Evolutionary conservation across 2,888 invertebrate genomes (phyloP).

Genomic region (Orthonychiurus folsomi): DNA sequence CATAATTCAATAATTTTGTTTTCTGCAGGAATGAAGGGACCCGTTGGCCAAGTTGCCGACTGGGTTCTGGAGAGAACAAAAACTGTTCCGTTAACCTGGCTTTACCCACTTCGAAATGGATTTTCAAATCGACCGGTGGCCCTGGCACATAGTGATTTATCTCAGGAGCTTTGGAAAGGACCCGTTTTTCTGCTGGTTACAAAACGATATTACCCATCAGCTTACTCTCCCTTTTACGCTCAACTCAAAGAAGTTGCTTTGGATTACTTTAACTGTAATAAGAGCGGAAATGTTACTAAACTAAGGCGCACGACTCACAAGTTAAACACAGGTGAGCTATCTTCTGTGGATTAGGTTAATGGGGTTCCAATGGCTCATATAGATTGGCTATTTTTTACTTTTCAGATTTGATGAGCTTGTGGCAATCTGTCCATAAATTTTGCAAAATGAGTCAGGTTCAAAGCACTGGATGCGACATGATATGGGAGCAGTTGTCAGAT

Average conservation of each 20-base stretch:
- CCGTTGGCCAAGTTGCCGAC: conserved; percentile 36
- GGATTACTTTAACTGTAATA: conserved; percentile 39
- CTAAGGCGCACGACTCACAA: conserved; percentile 34
- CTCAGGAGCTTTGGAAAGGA: conserved; percentile 29
- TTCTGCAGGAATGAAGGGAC: conserved; percentile 27
- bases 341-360: not conserved
- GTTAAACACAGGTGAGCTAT: conserved; percentile 35
- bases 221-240: conserved; percentile 37
- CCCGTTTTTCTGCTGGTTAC: conserved; percentile 35
- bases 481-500: conserved; percentile 24
- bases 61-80: conserved; percentile 38
- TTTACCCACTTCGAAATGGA: conserved; percentile 37
- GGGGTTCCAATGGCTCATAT: too few relatives aligned
- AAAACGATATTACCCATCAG: conserved; percentile 35
- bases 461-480: conserved; percentile 18
- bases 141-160: conserved; percentile 32
- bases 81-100: conserved; percentile 36
- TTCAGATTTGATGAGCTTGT: conserved; percentile 35
- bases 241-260: conserved; percentile 38
- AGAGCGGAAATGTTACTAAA: conserved; percentile 38
- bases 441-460: conserved; percentile 16
- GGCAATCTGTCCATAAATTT: conserved; percentile 30
- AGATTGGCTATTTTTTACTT: too few relatives aligned
- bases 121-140: conserved; percentile 37
- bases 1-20: conserved; percentile 9